These are phyloP conservation scores for Porites lobata DNA, from an alignment of 92 coral and sea anemone species.

Conservation along the genomic window DNA sequence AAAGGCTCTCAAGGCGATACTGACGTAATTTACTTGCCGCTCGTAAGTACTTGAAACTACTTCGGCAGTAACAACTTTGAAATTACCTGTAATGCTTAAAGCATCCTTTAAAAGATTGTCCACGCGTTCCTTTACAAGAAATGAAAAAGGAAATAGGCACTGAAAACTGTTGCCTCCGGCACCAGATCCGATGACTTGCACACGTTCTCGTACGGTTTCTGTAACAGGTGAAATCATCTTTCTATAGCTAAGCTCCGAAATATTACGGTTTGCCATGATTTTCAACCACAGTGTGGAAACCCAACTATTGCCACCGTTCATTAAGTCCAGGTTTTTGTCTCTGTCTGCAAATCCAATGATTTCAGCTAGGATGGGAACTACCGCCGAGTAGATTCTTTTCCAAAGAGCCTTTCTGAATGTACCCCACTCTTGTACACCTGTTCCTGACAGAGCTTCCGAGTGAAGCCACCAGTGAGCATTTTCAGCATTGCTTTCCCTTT, in stretches of 20 bases:
- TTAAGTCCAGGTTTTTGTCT: conserved; percentile 73
- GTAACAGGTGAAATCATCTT: conserved; percentile 59
- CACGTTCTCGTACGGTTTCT: conserved; percentile 67
- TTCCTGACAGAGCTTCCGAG: conserved; percentile 70
- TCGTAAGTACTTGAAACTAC: no score
- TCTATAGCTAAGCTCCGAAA: conserved; percentile 69
- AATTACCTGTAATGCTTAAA: conserved; percentile 54
- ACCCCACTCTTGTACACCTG: conserved; percentile 82
- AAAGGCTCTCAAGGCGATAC: neutral
- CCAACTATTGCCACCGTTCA: conserved; percentile 51
- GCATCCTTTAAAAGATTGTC: conserved; percentile 57
- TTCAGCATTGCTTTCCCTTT: conserved; percentile 42
- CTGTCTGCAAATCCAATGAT: conserved; percentile 78
- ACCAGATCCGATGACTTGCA: conserved; percentile 65
- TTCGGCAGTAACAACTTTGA: neutral
- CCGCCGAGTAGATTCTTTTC: conserved; percentile 75
- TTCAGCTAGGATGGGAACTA: conserved; percentile 85
- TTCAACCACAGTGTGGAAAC: conserved; percentile 67
- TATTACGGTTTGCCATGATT: conserved; percentile 49
- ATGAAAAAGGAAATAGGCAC: conserved; percentile 79
- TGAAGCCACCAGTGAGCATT: conserved; percentile 69
- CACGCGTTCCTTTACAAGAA: conserved; percentile 68
- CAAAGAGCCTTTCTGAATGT: conserved; percentile 90
- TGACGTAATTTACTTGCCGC: neutral
- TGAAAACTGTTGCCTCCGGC: conserved; percentile 44